Evolutionary conservation across 2,888 invertebrate species (phyloP), one percentile per base, ranked within the genome.

Genomic region (Theristus sp.): DNA sequence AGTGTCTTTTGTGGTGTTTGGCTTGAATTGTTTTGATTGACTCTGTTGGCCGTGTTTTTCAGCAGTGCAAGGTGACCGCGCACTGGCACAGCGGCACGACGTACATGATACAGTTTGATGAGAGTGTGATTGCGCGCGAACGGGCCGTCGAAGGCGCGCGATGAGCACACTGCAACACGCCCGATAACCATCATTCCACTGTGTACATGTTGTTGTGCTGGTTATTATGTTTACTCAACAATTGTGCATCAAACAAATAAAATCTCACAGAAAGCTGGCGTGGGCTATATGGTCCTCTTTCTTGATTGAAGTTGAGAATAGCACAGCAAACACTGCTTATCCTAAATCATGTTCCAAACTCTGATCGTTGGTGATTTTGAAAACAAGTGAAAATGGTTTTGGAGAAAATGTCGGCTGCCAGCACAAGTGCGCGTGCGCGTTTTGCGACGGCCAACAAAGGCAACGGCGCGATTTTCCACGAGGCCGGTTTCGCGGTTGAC

Each of bases 11-110:
- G 38, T 38, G 10, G 20, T 38, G 20, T 38, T 38, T 13, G 38
- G 38, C 20, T 38, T 38, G 10, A 38, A 10, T 38, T 38, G 38
- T 38, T 38, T 10, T 38, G 20, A 38, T 38, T 38, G 10, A 20
- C 52, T n/a, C 24, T 52, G 22, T 55, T 13, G 17, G 20, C 3
- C n/a, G 2, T 49, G 17, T 2, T 2, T 58, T 58, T 10, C 28
- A 49, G 49, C 86, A 93, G 1, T 90, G 91, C 53, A 94, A 94
- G 79, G 96, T 98, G 10, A 87, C 93, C 0, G 93, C 94, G 0
- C 94, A 96, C 75, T 96, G 94, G 93, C 96, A 98, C 75, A 93
- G 96, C 75, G 98, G 94, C 52, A 96, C 96, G 13, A 94, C 96
- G 0, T 98, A 94, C 74, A 91, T 96, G 88, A 90, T 98, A 59